Evolutionary conservation across 1,140 invertebrate species (phyloP), one percentile per base, ranked within the genome.

Genomic region (Palaemon carinicauda): DNA sequence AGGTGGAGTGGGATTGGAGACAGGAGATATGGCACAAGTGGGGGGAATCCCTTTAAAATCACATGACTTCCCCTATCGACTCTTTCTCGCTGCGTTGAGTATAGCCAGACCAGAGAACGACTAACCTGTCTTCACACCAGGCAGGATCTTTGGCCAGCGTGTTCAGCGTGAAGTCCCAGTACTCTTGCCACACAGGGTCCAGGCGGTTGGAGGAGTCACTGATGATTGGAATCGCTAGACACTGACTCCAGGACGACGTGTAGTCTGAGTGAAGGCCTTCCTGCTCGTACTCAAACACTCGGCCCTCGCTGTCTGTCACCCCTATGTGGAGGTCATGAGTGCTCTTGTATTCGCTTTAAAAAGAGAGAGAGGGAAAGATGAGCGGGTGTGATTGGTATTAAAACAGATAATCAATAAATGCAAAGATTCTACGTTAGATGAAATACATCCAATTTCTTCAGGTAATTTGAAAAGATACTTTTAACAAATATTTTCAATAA

Each of bases 291-390:
- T 96, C 96, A 83, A 95, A 94, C 24, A 96, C 94, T 90, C 92
- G 92, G 74, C 95, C 95, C 85, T 92, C 92, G 75, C 95, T 96
- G 90, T 94, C 95, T 69, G 95, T 96, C 81, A 96, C 93, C 60
- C 95, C 95, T 91, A 96, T 96, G 91, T 96, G 96, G 74, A 96
- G 93, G 92, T 96, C 95, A 91, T 94, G 94, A 60, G 94, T 94
- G 91, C 95, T 95, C 90, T 94, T 94, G 91, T 89, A 89, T 78
- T 89, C 88, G 27, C 88, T 89, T 41, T 5, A 12, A 41, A 12
- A 12, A 4, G 41, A 12, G 12, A 7, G 3, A 41, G 41, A 41
- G 41, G 41, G 12, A 7, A 41, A 41, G 12, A 12, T 41, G 7
- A 41, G 41, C 7, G 41, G 12, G 3, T 41, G 0, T 41, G n/a